phyloP scores from a whole-genome alignment of 2,113 vertebrate species.

The Excalfactoria chinensis region DNA sequence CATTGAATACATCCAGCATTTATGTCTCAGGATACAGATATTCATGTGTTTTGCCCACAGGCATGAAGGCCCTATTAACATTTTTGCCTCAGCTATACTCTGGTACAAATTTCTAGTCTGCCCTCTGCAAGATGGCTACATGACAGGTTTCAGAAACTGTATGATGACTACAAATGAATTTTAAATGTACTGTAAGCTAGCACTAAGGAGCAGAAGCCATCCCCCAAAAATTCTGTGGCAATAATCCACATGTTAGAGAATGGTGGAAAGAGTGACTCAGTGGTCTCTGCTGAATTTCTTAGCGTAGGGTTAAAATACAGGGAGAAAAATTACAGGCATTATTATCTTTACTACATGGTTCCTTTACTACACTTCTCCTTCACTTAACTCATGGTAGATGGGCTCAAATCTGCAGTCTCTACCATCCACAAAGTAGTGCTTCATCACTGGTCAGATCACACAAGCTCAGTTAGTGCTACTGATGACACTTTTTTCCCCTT shows the following conservation, averaged over 20 bases:
- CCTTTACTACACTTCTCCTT: not conserved
- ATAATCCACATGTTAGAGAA: too few relatives aligned
- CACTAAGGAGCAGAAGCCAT: not conserved
- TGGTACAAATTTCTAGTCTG: not conserved
- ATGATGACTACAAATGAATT: not conserved
- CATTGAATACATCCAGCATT: not conserved
- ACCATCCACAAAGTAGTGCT: not conserved
- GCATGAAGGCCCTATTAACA: not conserved
- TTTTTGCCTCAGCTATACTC: not conserved
- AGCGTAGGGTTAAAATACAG: not conserved
- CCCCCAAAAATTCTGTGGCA: not conserved
- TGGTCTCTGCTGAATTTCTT: not conserved
- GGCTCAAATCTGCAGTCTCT: not conserved
- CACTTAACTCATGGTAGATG: not conserved
- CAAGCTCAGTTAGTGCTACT: not conserved
- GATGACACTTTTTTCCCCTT: not conserved
- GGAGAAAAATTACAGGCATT: not conserved
- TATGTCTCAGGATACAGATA: not conserved
- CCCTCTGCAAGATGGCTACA: not conserved
- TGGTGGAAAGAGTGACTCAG: not conserved
- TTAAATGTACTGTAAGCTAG: not conserved
- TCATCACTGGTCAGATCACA: not conserved
- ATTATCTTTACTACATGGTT: not conserved
- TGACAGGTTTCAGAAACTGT: not conserved
- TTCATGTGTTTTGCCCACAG: not conserved